These are phyloP conservation scores for Agapornis roseicollis DNA, from an alignment of 2,113 vertebrate genomes.

Conservation along the genomic window DNA sequence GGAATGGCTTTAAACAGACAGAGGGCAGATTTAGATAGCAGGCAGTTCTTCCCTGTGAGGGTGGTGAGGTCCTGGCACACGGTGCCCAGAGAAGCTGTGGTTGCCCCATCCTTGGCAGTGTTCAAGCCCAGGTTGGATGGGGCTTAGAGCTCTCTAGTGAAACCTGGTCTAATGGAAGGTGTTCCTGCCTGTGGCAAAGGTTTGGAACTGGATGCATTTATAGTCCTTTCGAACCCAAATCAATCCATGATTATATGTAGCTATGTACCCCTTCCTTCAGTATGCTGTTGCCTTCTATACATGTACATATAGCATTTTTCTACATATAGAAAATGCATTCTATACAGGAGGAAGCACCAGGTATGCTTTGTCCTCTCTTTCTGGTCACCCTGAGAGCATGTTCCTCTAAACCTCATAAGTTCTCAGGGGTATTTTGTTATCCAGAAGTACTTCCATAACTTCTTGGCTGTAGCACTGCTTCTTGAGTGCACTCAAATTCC, in stretches of 20 bases:
- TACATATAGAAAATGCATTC: background rate
- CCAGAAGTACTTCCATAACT: background rate
- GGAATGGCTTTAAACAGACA: background rate
- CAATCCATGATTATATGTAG: background rate
- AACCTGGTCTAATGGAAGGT: background rate
- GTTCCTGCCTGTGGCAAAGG: background rate
- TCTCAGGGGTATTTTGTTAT: background rate
- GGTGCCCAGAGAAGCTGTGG: background rate
- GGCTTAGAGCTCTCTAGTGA: background rate
- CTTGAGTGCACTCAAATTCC: background rate
- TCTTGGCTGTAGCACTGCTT: background rate
- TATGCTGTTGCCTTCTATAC: background rate
- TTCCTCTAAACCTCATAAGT: background rate
- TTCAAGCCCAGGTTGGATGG: background rate
- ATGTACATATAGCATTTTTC: too few relatives aligned
- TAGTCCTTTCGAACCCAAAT: background rate
- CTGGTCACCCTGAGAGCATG: accelerated
- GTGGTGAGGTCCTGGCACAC: background rate
- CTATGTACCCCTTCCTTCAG: background rate
- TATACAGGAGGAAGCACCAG: background rate
- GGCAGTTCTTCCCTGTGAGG: background rate
- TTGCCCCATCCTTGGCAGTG: background rate
- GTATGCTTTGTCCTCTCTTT: background rate
- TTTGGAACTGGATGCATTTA: background rate
- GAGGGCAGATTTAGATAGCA: background rate